Evolutionary conservation across 2,797 vertebrate species (phyloP).

Genomic region (Hylomyscus alleni): DNA sequence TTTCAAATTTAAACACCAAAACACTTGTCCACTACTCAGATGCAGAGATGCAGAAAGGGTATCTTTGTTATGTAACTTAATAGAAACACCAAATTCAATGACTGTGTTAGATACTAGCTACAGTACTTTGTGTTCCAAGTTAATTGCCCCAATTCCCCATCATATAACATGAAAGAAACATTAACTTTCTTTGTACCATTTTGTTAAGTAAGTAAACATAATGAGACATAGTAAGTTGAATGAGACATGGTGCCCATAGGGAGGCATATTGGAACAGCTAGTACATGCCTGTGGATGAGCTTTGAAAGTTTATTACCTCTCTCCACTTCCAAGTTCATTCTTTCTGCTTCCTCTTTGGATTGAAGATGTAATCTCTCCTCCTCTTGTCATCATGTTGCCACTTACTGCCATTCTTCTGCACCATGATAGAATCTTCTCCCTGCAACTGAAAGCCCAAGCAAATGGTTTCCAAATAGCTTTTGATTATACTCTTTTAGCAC

Average conservation of each 20-base stretch:
- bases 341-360: not conserved
- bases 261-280: not conserved
- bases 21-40: not conserved
- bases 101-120: not conserved
- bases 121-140: not conserved
- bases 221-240: not conserved
- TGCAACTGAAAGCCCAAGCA: not conserved
- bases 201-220: not conserved
- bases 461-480: not conserved
- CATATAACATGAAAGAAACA: not conserved
- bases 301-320: not conserved
- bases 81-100: too few species aligned
- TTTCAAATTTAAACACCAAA: not conserved
- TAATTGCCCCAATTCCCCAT: rapidly evolving
- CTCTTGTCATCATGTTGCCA: not conserved
- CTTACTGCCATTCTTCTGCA: not conserved
- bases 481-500: not conserved
- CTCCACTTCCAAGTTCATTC: not conserved
- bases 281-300: not conserved
- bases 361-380: not conserved
- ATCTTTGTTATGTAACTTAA: not conserved
- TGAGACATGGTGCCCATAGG: not conserved
- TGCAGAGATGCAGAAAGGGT: not conserved
- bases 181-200: not conserved
- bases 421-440: not conserved